Evolutionary conservation across 2,888 invertebrate species (phyloP), one percentile per base, ranked within the genome.

Genomic region (Volucella inanis): DNA sequence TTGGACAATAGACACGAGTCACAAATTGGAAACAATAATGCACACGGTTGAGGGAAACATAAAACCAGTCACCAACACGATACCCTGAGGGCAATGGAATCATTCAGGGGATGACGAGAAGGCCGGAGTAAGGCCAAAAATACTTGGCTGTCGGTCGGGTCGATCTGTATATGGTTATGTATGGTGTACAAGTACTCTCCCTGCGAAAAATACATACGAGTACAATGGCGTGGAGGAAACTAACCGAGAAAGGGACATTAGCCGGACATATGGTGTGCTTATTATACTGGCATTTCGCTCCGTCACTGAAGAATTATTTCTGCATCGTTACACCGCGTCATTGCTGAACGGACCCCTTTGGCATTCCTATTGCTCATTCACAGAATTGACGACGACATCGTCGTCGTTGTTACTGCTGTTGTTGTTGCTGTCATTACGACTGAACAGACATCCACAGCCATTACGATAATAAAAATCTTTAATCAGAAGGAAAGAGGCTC

Each of bases 21-120:
- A 80, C 84, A 84, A 84, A 84, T 84, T 84, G 75, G 84, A 84
- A 84, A 79, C 84, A 84, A 71, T 79, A 78, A 78, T 70, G 78
- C 78, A 78, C 78, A 57, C 61, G 64, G 71, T 54, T 62, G 74
- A 78, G 75, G 79, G 78, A 65, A 71, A 80, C 61, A 59, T 84
- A 8, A 64, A 74, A 52, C 64, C 57, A 78, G 64, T 74, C 74
- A 74, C 79, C 64, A 59, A 15, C 74, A 41, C 43, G 64, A 64
- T 65, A 67, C 78, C 78, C 78, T 38, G 59, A 79, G 74, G 83
- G 71, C 75, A 80, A 80, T 80, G 67, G 70, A 80, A 76, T 76
- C 49, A 62, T 78, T 70, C 57, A 78, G 50, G 52, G 45, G 31
- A 6, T 4, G 31, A 31, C 31, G 31, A 6, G 31, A 31, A 54